A percentile compares a stretch with the other conserved stretches of the same genome.
phyloP scores from a whole-genome alignment of 2,113 vertebrate genomes.

The Cyanoramphus novaezelandiae region DNA sequence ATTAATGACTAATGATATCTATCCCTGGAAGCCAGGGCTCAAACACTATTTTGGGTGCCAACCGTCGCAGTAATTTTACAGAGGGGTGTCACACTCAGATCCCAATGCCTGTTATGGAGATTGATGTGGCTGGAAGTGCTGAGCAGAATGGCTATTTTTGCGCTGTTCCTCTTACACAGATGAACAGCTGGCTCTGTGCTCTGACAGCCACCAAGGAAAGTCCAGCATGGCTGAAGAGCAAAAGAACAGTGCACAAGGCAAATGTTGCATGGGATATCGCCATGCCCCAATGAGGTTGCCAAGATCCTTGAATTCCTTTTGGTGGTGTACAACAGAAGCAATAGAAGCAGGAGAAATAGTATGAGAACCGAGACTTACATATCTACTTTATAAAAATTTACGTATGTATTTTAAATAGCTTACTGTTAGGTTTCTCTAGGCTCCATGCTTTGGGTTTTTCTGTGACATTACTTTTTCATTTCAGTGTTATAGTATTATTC shows the following conservation, averaged over 20 bases:
- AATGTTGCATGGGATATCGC: neutral
- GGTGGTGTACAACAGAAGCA: neutral
- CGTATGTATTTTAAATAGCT: neutral
- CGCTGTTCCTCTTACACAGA: neutral
- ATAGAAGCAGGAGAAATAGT: neutral
- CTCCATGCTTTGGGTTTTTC: neutral
- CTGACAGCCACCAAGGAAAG: neutral
- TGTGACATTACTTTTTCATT: neutral
- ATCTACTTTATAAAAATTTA: neutral
- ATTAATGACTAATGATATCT: neutral
- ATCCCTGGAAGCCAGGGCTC: neutral
- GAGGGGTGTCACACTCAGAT: neutral
- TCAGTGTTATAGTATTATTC: neutral
- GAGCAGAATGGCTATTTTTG: neutral
- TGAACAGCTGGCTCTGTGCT: neutral
- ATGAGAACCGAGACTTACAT: neutral
- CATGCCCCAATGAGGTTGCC: neutral
- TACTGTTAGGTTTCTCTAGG: neutral
- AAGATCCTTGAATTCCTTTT: neutral
- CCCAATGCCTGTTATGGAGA: neutral
- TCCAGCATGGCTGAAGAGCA: neutral
- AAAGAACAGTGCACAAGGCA: neutral
- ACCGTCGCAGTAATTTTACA: neutral
- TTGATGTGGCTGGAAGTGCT: slow-evolving; percentile 8
- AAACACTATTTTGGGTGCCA: neutral